Evolutionary conservation across 2,888 invertebrate species (phyloP).

Genomic region (Nomada hirtipes): DNA sequence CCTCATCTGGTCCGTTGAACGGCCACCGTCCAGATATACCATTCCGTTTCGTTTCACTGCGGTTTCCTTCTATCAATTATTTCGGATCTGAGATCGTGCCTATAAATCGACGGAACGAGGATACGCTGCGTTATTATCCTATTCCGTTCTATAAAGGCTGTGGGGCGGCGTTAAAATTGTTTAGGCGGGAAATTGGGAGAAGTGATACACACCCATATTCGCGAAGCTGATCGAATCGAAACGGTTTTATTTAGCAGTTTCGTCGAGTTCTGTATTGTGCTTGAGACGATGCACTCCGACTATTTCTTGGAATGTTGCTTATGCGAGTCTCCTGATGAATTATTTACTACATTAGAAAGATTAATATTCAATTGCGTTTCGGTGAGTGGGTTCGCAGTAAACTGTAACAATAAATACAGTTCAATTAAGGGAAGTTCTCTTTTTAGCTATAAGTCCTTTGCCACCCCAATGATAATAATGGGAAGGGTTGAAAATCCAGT

Average conservation of each 20-base stretch:
- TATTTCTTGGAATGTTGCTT: no score
- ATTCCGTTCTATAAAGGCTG: background rate
- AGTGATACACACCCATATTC: slow-evolving; percentile 34
- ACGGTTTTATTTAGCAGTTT: no score
- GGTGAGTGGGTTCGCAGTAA: background rate
- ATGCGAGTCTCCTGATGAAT: no score
- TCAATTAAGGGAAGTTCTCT: background rate
- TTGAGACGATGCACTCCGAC: no score
- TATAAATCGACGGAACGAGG: slow-evolving; percentile 69
- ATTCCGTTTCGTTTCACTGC: slow-evolving; percentile 69
- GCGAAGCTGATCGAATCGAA: background rate
- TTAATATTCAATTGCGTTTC: background rate
- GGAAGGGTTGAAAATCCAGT: no score
- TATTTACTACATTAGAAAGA: no score
- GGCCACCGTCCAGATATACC: slow-evolving; percentile 63
- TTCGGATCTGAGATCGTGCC: slow-evolving; percentile 71
- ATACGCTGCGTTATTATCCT: slow-evolving; percentile 70
- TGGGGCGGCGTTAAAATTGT: slow-evolving; percentile 36
- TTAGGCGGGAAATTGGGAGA: slow-evolving; percentile 47
- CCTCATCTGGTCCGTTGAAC: slow-evolving; percentile 4
- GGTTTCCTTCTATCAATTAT: slow-evolving; percentile 77
- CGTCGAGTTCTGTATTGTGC: no score
- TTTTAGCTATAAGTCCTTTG: background rate
- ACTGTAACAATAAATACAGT: background rate
- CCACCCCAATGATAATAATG: background rate